Base-by-base conservation (phyloP, 2,797 vertebrate species). In the Molossus molossus region DNA sequence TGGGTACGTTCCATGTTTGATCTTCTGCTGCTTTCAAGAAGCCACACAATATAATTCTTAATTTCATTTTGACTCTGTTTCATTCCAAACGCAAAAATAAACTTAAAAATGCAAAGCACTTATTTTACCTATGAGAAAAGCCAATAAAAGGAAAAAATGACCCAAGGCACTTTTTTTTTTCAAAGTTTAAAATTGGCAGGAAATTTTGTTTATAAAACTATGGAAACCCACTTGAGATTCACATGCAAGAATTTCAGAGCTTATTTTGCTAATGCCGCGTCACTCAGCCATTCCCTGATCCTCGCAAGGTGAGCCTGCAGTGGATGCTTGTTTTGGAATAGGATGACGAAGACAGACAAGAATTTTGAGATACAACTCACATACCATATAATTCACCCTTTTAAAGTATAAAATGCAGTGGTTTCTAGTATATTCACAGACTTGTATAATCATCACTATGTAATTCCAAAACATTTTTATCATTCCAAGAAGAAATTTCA, bases 191-290 rank as follows among this genome's bases (percentile, higher is more conserved):
- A 95, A 89, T 89, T 96, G 90, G 64, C 79, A 93, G 62, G 48
- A 70, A 94, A 91, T 95, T 95, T 90, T 95, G 94, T 96, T 94
- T 94, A 45, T 87, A 70, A 93, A 93, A 94, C 60, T 85, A 76
- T 94, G 62, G 89, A 95, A 91, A 82, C 40, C 27, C 96, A 91
- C 37, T 50, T 73, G 70, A 90, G 53, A 94, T 87, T 95, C 92
- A 88, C 57, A 65, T 94, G 53, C 37, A 87, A 83, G 69, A n/a
- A 73, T 88, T 94, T 95, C 25, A 58, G 62, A 88, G 27, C 73
- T 86, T 96, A 60, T 73, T 96, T 95, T 87, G 50, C 79, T 94
- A 92, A 94, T 65, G 29, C 25, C 17, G 6, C 69, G 25, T 91
- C 72, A 85, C 70, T 93, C 60, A 86, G 79, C 65, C 89, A 81